Conservation (phyloP, 2,797 vertebrate species). For the Ptychadena robeensis region DNA sequence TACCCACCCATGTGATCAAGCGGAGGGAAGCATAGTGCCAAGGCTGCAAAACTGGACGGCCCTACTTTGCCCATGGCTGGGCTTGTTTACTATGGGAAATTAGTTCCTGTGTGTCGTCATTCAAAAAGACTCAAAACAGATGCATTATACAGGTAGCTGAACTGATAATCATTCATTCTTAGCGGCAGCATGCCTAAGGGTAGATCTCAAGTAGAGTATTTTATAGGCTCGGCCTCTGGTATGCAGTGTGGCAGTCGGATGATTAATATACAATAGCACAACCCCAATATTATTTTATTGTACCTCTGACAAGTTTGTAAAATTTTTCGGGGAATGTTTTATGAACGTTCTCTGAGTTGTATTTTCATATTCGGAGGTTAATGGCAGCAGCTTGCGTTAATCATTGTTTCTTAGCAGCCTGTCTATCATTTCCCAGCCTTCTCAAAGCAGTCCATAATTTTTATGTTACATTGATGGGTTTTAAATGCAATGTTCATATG, state of each 20-base stretch:
- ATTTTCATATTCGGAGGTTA: constrained; percentile 47
- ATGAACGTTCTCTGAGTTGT: constrained; percentile 18
- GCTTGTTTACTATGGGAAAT: too few species aligned
- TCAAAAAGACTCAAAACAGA: too few species aligned
- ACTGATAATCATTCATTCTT: neutral
- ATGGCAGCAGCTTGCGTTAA: constrained; percentile 20
- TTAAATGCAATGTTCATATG: constrained; percentile 37
- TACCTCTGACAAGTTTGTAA: constrained; percentile 7
- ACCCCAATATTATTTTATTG: constrained; percentile 26
- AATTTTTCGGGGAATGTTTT: constrained; percentile 1
- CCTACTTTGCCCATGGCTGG: too few species aligned
- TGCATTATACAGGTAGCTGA: neutral
- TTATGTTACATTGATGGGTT: constrained; percentile 29
- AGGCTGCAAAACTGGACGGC: too few species aligned
- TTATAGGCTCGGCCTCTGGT: neutral
- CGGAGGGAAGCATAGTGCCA: too few species aligned
- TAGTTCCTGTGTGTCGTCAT: too few species aligned
- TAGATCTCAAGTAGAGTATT: neutral
- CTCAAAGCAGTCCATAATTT: constrained; percentile 33
- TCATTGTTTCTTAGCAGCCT: constrained; percentile 46
- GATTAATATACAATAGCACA: constrained; percentile 13
- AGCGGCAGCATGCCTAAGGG: neutral
- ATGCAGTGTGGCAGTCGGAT: neutral
- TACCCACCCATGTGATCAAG: too few species aligned
- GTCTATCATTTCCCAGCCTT: constrained; percentile 20